Evolutionary conservation across 2,113 vertebrate species (phyloP), one percentile per base, ranked within the genome.

Genomic region (Sarotherodon lohbergeri): DNA sequence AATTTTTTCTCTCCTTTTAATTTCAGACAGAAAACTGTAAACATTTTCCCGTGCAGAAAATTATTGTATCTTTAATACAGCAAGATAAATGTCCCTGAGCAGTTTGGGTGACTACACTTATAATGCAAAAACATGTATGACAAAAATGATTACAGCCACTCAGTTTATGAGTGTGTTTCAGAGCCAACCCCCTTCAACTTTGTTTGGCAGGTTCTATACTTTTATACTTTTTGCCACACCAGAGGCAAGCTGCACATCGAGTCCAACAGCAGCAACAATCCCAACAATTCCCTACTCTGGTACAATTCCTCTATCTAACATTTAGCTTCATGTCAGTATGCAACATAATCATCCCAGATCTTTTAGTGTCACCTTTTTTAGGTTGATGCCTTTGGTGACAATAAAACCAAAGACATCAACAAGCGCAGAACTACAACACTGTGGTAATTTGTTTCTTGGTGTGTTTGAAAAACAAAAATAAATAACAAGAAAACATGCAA

Each of bases 31-130:
- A 66, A 66, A 66, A 39, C 61, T 3, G 4, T 41, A 66, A 66
- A 66, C 1, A 22, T 66, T 39, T 36, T 66, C 0, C 0, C 12
- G 17, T 0, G 17, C 6, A 36, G 32, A 12, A 66, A 2, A 2
- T n/a, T 13, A 1, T 39, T 68, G 34, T 34, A 39, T 34, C 34
- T 66, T 66, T 66, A 1, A 36, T 36, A 8, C 61, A 68, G 19
- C 34, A 13, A 68, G 11, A 39, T 22, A 39, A 39, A 66, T 13
- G 61, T 66, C 61, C 61, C 34, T 39, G 34, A 39, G 19, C 61
- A 66, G 19, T 39, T 34, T 39, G 6, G 3, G 19, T 7, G 34
- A 16, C 46, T 16, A 16, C 46, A 48, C 13, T 48, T 7, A 16
- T 14, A 48, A 48, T 48, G 14, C 46, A 48, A 48, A 48, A 48